phyloP scores from a whole-genome alignment of 2,888 invertebrate genomes.

The Caenorhabditis sinica region DNA sequence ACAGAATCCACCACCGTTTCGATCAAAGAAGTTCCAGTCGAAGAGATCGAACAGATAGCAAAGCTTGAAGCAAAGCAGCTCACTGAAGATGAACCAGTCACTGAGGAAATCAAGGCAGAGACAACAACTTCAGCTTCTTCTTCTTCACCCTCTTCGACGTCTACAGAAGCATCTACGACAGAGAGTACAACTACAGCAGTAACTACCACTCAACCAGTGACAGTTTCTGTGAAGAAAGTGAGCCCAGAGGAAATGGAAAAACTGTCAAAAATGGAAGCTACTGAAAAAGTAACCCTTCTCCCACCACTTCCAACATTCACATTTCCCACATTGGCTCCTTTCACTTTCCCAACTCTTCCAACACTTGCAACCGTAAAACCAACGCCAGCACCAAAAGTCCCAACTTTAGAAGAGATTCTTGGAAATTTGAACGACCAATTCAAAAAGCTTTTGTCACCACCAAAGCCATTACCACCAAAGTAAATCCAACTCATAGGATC shows the following conservation, averaged over 20 bases:
- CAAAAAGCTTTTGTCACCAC: constrained; percentile 60
- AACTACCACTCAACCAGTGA: constrained; percentile 34
- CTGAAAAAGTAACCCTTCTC: constrained; percentile 57
- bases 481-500: constrained; percentile 9
- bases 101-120: constrained; percentile 22
- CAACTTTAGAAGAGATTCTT: constrained; percentile 64
- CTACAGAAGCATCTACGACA: constrained; percentile 1
- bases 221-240: constrained; percentile 41
- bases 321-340: constrained; percentile 62
- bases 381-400: constrained; percentile 58
- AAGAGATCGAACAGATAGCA: constrained; percentile 40
- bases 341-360: constrained; percentile 63
- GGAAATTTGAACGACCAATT: constrained; percentile 64
- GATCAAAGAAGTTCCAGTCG: constrained; percentile 34
- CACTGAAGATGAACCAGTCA: constrained; percentile 38
- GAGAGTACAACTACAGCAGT: constrained; percentile 22
- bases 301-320: constrained; percentile 62
- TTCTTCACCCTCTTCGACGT: constrained; percentile 1
- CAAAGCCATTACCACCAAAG: constrained; percentile 51
- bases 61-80: constrained; percentile 45
- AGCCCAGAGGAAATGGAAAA: constrained; percentile 60
- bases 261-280: constrained; percentile 53
- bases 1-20: constrained; percentile 51
- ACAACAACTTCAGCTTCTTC: constrained; percentile 20
- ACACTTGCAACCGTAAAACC: constrained; percentile 53